Conservation (phyloP, 1,140 invertebrate species). For the Aphaenogaster rudis region DNA sequence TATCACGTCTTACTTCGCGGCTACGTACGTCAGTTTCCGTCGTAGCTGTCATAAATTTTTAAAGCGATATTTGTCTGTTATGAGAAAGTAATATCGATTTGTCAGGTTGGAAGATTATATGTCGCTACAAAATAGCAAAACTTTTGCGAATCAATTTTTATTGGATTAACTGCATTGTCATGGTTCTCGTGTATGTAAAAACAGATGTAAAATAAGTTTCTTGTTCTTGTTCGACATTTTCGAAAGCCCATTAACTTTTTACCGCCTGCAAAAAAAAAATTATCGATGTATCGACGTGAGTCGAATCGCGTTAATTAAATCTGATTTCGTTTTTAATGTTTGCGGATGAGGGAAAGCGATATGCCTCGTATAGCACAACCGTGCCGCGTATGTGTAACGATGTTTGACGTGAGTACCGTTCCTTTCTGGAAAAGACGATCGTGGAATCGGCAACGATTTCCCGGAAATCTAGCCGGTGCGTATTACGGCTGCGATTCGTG, state of each 20-base stretch:
- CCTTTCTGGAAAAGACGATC: conserved; percentile 52
- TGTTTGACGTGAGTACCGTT: conserved; percentile 55
- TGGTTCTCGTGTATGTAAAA: neutral
- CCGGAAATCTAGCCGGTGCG: conserved; percentile 48
- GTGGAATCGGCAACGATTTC: conserved; percentile 41
- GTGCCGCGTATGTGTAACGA: conserved; percentile 8
- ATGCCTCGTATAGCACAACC: neutral
- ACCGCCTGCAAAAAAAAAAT: neutral
- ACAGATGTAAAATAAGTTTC: neutral
- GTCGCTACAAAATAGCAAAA: neutral
- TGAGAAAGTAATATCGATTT: neutral
- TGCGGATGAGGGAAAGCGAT: conserved; percentile 8
- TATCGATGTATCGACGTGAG: neutral
- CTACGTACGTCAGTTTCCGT: too few relatives aligned
- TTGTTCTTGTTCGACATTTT: neutral
- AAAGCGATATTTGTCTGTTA: neutral
- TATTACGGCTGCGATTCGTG: conserved; percentile 12
- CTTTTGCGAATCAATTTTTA: neutral
- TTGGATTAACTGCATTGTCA: neutral
- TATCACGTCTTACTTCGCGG: neutral
- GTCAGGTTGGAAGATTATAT: neutral
- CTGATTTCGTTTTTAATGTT: conserved; percentile 16
- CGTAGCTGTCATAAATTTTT: neutral
- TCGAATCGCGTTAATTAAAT: neutral
- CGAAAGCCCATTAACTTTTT: neutral